Evolutionary conservation across 2,888 invertebrate species (phyloP), one percentile per base, ranked within the genome.

Genomic region (Diogma glabrata): DNA sequence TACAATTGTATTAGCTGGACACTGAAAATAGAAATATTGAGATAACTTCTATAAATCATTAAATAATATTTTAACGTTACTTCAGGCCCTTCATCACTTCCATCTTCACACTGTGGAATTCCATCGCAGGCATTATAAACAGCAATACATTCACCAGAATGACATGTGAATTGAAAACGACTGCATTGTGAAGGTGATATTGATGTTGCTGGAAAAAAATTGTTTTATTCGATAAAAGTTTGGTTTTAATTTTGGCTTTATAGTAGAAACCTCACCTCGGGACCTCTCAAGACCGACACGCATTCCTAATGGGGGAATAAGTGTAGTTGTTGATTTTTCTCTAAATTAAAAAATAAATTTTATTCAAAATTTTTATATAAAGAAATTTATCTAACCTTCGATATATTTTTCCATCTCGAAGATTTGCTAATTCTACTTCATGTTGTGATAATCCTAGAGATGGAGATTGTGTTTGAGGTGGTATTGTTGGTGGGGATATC

Each of bases 81-180:
- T 70, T 90, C 90, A 23, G 85, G 81, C 48, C 86, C 87, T 72
- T 93, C 93, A 69, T 94, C 94, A 64, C 90, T 91, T 57, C 84
- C 89, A 72, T 94, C 93, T 2, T 84, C 77, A 69, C 89, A 92
- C 71, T 93, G 92, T 22, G 90, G 84, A 60, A 95, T 88, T 49
- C 92, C 92, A 69, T 94, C 91, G 64, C 94, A 95, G 8, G 88
- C 91, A 70, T 95, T 94, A 72, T 95, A 95, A 60, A 93, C 77
- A 6, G 92, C 94, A 61, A 95, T 90, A 67, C 94, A 95, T 69
- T 94, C 92, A 45, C 84, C 84, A 40, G 87, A 85, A 57, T 84
- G 82, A 64, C 93, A 94, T 67, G 84, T 83, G 69, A 92, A 94
- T 71, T 94, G 91, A 71, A 86, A 88, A 55, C 84, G 78, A 59